These are phyloP conservation scores for Araneus ventricosus DNA, from an alignment of 1,140 invertebrate species.

Conservation along the genomic window DNA sequence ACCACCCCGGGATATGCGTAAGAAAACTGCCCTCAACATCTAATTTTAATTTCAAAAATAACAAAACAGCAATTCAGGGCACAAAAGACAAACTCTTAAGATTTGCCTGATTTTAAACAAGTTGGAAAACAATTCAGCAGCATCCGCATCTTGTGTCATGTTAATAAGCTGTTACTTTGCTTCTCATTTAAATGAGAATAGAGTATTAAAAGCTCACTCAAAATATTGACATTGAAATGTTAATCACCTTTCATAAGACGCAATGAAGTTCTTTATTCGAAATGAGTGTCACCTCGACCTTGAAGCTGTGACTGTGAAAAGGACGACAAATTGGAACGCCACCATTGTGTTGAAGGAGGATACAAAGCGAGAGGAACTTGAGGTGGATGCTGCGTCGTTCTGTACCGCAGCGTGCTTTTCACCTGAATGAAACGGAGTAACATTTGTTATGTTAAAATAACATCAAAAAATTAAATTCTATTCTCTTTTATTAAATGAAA, in stretches of 20 bases:
- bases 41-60: too few relatives aligned
- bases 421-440: not conserved
- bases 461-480: too few relatives aligned
- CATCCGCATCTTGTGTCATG: not conserved
- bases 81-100: too few relatives aligned
- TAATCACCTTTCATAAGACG: constrained; percentile 7
- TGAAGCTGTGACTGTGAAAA: not conserved
- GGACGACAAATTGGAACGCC: constrained; percentile 34
- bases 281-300: constrained; percentile 62
- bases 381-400: constrained; percentile 69
- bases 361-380: constrained; percentile 45
- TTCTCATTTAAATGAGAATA: not conserved
- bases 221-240: constrained; percentile 1
- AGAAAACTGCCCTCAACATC: too few relatives aligned
- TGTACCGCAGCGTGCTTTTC: constrained; percentile 73
- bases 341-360: constrained; percentile 33
- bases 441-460: too few relatives aligned
- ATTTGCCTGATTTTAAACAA: not conserved
- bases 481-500: not conserved
- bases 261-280: constrained; percentile 2
- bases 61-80: too few relatives aligned
- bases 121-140: not conserved
- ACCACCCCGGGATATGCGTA: too few relatives aligned
- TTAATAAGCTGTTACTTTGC: not conserved
- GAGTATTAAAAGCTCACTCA: not conserved